Conservation (phyloP, 2,797 vertebrate species). For the Leuciscus waleckii region DNA sequence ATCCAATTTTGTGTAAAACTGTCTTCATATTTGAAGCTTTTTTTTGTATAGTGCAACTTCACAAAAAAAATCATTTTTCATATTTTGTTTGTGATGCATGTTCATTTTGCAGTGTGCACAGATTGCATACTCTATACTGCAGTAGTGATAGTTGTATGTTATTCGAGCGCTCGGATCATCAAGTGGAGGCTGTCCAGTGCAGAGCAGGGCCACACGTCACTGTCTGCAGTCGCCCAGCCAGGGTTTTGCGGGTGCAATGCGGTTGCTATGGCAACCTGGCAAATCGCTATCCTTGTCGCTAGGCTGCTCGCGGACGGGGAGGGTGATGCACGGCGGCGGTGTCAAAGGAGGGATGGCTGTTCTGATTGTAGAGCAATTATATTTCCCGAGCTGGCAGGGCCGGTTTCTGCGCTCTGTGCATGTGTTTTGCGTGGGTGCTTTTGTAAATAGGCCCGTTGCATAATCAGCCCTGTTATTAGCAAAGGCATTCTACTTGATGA, state of each 20-base stretch:
- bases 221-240: conserved; percentile 42
- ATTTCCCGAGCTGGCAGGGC: conserved; percentile 56
- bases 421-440: conserved; percentile 58
- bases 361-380: conserved; percentile 62
- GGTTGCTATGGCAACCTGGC: conserved; percentile 73
- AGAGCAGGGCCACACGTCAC: conserved; percentile 63
- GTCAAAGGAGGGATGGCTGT: conserved; percentile 42
- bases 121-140: background rate
- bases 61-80: background rate
- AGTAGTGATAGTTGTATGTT: conserved; percentile 5
- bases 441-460: conserved; percentile 72
- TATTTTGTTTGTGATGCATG: background rate
- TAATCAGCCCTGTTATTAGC: conserved; percentile 73
- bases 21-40: background rate
- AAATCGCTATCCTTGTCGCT: conserved; percentile 63
- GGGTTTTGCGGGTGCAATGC: background rate
- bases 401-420: conserved; percentile 51
- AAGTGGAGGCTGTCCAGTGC: conserved; percentile 64
- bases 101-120: background rate
- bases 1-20: background rate
- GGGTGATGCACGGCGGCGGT: background rate
- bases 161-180: conserved; percentile 53
- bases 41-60: background rate
- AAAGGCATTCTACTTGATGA: conserved; percentile 72
- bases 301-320: conserved; percentile 51